Base-by-base conservation (phyloP, 1,140 invertebrate genomes). In the Theocolax elegans region DNA sequence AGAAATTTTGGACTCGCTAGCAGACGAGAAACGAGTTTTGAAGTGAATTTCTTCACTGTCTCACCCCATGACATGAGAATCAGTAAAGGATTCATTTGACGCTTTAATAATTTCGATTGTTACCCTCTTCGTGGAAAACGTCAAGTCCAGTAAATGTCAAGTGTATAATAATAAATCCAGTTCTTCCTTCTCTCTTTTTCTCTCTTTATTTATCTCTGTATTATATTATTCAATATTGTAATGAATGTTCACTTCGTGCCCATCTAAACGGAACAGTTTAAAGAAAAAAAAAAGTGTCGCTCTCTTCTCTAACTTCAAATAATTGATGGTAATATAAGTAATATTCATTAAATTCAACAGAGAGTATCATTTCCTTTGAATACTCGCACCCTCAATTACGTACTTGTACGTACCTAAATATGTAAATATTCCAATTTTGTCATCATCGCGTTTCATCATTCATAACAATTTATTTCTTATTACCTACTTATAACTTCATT, bases 81-180 rank as follows among this genome's bases (percentile, higher is more conserved):
- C 9, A 15, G 53, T 31, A 51, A 21, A 51, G 17, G 19, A 21
- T 19, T 23, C 44, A 21, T 38, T 64, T 51, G 27, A 51, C 29
- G 46, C 60, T 51, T 51, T 64, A 51, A 64, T 51, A 64, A 35
- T 64, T 35, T 35, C 31, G 60, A 49, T 64, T 49, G 44, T 51
- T 51, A 35, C 31, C 27, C 25, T 19, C 27, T 19, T 23, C 44
- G 48, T 35, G 44, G n/a, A 23, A 35, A 51, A 64, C 60, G 60
- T 64, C 48, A 51, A 51, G 44, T 38, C 9, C 15, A 46, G 9
- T 38, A 23, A 12, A 51, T 23, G 60, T 64, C 60, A 64, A 64
- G 60, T 64, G 44, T 48, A 42, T 10, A 4, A 49, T n/a, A 62
- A 59, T 40, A 40, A 21, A 19, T 40, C 29, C 54, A 2, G 31